These are phyloP conservation scores for Galeopsomyia nigrocyanea DNA, from an alignment of 2,888 invertebrate genomes.

Conservation along the genomic window DNA sequence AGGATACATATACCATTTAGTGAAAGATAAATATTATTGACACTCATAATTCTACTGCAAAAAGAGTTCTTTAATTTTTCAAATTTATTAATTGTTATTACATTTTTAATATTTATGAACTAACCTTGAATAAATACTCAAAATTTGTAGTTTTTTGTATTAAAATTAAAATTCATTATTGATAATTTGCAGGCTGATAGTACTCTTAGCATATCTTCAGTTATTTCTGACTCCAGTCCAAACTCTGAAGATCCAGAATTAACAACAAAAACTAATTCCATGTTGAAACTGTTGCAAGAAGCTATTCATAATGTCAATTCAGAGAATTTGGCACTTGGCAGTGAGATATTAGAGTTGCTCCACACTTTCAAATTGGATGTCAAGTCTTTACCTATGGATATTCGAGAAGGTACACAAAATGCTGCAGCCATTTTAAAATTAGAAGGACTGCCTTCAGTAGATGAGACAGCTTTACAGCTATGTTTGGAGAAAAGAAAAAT, in stretches of 20 bases:
- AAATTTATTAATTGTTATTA: not conserved
- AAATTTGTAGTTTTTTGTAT: not conserved
- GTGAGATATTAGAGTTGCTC: slow-evolving; percentile 55
- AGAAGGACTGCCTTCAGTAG: slow-evolving; percentile 56
- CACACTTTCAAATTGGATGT: slow-evolving; percentile 55
- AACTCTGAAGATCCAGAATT: slow-evolving; percentile 33
- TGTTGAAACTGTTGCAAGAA: slow-evolving; percentile 51
- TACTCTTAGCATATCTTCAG: slow-evolving; percentile 43
- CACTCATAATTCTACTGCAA: too few species aligned
- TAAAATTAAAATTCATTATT: not conserved
- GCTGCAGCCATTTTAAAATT: slow-evolving; percentile 54
- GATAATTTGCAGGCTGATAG: slow-evolving; percentile 36
- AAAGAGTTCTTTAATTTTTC: too few species aligned
- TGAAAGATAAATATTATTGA: not conserved
- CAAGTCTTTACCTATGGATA: slow-evolving; percentile 54
- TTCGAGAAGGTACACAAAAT: slow-evolving; percentile 56
- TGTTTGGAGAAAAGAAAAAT: slow-evolving; percentile 52
- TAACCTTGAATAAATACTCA: slow-evolving; percentile 22
- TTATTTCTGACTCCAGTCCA: slow-evolving; percentile 33
- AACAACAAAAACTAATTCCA: slow-evolving; percentile 34
- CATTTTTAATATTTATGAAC: slow-evolving; percentile 8
- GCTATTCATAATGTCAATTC: slow-evolving; percentile 58
- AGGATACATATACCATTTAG: not conserved
- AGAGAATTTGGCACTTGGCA: slow-evolving; percentile 54
- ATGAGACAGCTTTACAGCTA: slow-evolving; percentile 53